Conservation (phyloP, 2,113 vertebrate genomes). For the Pituophis catenifer region DNA sequence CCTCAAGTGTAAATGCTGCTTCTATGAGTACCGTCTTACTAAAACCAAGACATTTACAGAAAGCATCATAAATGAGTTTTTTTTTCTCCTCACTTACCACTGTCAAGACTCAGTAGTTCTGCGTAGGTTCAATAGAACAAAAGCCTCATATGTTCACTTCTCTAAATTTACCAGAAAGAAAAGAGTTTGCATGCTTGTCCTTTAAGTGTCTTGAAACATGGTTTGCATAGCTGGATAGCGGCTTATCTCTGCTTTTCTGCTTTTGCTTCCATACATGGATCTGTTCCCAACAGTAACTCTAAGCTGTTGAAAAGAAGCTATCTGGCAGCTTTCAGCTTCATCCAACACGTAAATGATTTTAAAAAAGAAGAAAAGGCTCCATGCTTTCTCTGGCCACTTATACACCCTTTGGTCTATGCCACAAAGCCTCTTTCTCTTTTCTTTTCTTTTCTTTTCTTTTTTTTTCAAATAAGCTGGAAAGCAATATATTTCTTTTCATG, state of each 20-base stretch:
- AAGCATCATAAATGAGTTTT: constrained; percentile 24
- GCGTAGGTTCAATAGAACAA: constrained; percentile 61
- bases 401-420: constrained; percentile 40
- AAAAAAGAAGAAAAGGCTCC: constrained; percentile 56
- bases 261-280: constrained; percentile 95
- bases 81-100: constrained; percentile 70
- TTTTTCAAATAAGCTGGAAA: constrained; percentile 28
- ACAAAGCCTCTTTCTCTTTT: constrained; percentile 7
- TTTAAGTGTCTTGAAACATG: constrained; percentile 89
- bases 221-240: constrained; percentile 82
- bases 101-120: constrained; percentile 56
- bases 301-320: constrained; percentile 79
- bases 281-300: constrained; percentile 81
- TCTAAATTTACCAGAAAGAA: constrained; percentile 87
- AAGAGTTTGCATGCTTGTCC: constrained; percentile 75
- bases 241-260: constrained; percentile 87
- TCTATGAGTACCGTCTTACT: constrained; percentile 15
- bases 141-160: constrained; percentile 66
- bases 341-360: constrained; percentile 77
- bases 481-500: constrained; percentile 21
- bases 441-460: background rate
- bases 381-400: constrained; percentile 37
- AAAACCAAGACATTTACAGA: constrained; percentile 33
- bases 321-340: constrained; percentile 82
- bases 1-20: constrained; percentile 2